Conservation (phyloP, 2,888 invertebrate species). For the Spodoptera littoralis region DNA sequence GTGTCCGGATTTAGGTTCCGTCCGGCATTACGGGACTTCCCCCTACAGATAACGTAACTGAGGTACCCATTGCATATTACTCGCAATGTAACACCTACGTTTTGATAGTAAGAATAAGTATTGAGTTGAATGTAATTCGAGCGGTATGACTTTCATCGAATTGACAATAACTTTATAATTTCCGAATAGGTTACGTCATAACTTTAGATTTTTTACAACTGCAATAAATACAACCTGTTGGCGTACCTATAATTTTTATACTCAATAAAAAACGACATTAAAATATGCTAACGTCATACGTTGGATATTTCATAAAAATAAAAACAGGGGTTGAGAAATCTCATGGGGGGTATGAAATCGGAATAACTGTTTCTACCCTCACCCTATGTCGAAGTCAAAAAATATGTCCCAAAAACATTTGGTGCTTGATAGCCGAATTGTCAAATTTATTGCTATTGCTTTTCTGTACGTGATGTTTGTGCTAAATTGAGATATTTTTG, state of each 20-base stretch:
- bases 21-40: too few relatives aligned
- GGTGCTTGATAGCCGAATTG: constrained; percentile 56
- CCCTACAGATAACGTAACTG: too few relatives aligned
- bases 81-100: too few relatives aligned
- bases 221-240: neutral
- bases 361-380: constrained; percentile 63
- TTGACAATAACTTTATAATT: too few relatives aligned
- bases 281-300: constrained; percentile 63
- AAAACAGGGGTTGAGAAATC: constrained; percentile 65
- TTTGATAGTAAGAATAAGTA: too few relatives aligned
- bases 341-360: constrained; percentile 69
- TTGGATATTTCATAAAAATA: constrained; percentile 65
- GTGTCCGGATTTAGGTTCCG: too few relatives aligned
- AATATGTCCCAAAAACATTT: constrained; percentile 60
- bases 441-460: constrained; percentile 55
- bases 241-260: constrained; percentile 7
- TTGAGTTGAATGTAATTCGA: too few relatives aligned
- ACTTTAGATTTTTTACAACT: neutral
- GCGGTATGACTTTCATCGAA: too few relatives aligned
- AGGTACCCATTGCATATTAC: too few relatives aligned
- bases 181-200: too few relatives aligned
- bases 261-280: constrained; percentile 49
- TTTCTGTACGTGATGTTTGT: constrained; percentile 48
- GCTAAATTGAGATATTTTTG: constrained; percentile 45
- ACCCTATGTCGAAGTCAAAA: constrained; percentile 62